A percentile compares a stretch with the other conserved stretches of the same genome.
These are phyloP conservation scores for Lepus americanus DNA, from an alignment of 2,113 vertebrate genomes.

Conservation along the genomic window DNA sequence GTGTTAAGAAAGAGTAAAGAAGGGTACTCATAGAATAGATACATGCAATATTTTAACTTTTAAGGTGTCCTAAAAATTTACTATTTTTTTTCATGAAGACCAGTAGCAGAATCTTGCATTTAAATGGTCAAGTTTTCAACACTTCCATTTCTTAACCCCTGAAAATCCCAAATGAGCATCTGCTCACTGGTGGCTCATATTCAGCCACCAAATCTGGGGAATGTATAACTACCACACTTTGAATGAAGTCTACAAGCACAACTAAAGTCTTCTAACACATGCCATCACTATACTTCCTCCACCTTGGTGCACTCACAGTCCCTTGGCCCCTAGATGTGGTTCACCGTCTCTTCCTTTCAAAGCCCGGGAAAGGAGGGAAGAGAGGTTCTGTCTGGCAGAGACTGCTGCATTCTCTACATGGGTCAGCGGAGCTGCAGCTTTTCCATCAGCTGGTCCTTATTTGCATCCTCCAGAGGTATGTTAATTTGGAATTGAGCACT, in stretches of 20 bases:
- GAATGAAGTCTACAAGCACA: neutral
- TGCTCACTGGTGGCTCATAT: neutral
- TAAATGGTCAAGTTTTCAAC: neutral
- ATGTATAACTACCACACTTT: neutral
- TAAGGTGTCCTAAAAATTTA: neutral
- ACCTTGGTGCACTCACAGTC: neutral
- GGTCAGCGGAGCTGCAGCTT: slow-evolving; percentile 51
- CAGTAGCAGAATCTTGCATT: neutral
- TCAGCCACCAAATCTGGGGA: neutral
- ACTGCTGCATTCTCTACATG: neutral
- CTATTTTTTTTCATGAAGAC: neutral
- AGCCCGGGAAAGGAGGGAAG: neutral
- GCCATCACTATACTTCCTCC: neutral
- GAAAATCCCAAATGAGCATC: neutral
- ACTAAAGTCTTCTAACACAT: neutral
- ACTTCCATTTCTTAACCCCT: neutral
- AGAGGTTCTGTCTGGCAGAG: slow-evolving; percentile 15
- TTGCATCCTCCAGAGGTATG: slow-evolving; percentile 64
- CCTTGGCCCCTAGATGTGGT: neutral
- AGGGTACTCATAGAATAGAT: neutral
- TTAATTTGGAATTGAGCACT: slow-evolving; percentile 66
- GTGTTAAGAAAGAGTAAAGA: slow-evolving; percentile 36
- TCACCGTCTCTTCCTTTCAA: slow-evolving; percentile 17
- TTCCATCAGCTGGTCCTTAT: slow-evolving; percentile 68
- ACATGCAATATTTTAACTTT: slow-evolving; percentile 43